Evolutionary conservation across 53 echinoderm and acorn worm genomes (phyloP).

Genomic region (Stichopus horrens): DNA sequence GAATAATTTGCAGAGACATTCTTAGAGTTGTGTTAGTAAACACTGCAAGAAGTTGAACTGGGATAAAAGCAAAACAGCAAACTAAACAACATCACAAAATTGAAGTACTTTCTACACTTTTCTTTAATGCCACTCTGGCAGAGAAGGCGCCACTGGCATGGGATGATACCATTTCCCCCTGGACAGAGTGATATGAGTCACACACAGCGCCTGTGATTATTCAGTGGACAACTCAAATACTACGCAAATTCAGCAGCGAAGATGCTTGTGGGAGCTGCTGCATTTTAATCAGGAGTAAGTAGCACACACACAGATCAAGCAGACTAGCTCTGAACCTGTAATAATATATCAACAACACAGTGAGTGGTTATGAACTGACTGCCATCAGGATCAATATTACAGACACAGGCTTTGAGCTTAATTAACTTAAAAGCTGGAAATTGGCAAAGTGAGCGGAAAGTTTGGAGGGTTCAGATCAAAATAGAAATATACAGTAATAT

Average conservation of each 20-base stretch:
- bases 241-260: neutral
- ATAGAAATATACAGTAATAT: too few species aligned
- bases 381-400: neutral
- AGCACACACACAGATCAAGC: neutral
- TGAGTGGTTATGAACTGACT: neutral
- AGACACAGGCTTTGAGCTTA: neutral
- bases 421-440: neutral
- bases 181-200: neutral
- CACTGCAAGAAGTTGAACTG: too few species aligned
- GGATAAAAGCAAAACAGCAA: too few species aligned
- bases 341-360: neutral
- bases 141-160: neutral
- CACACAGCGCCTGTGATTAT: neutral
- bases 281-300: neutral
- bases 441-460: neutral
- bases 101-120: neutral
- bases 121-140: neutral
- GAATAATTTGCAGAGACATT: too few species aligned
- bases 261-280: neutral
- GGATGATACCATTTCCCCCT: neutral
- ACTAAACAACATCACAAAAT: too few species aligned
- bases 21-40: too few species aligned
- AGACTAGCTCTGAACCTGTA: too few species aligned
- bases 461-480: neutral
- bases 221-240: neutral